phyloP scores from a whole-genome alignment of 2,113 vertebrate species.

The Ia io region DNA sequence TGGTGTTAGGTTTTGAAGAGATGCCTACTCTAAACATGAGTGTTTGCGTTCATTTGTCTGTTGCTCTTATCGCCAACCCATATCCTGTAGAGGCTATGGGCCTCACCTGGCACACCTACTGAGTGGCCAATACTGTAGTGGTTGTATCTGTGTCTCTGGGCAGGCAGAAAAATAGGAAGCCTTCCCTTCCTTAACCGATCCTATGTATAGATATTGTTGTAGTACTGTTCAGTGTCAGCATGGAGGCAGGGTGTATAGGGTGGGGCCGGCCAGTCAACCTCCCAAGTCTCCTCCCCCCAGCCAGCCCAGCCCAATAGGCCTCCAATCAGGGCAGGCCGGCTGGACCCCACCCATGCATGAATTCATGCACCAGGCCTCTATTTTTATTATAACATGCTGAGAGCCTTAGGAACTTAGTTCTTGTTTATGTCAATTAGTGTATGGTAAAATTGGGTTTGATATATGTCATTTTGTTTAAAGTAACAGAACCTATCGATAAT shows the following conservation, averaged over 20 bases:
- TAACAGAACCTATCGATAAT: background rate
- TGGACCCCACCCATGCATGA: no score
- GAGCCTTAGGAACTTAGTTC: background rate
- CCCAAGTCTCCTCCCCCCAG: no score
- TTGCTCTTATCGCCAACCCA: background rate
- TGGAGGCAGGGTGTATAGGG: background rate
- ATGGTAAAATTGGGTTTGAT: background rate
- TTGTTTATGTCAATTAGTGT: background rate
- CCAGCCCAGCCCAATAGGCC: no score
- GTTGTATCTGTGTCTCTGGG: background rate
- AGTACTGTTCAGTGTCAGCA: background rate
- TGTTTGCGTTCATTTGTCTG: background rate
- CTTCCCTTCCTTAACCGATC: background rate
- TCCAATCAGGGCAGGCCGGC: no score
- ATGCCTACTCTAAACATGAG: background rate
- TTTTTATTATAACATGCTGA: background rate
- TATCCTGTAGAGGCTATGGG: accelerated
- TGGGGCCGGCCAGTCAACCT: no score
- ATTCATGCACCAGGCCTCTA: no score
- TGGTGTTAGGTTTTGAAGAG: background rate
- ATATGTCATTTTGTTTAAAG: background rate
- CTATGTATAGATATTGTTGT: background rate
- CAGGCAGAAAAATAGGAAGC: background rate
- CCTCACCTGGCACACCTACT: background rate
- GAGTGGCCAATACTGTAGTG: background rate